phyloP scores from a whole-genome alignment of 2,113 vertebrate genomes.

The Cairina moschata region DNA sequence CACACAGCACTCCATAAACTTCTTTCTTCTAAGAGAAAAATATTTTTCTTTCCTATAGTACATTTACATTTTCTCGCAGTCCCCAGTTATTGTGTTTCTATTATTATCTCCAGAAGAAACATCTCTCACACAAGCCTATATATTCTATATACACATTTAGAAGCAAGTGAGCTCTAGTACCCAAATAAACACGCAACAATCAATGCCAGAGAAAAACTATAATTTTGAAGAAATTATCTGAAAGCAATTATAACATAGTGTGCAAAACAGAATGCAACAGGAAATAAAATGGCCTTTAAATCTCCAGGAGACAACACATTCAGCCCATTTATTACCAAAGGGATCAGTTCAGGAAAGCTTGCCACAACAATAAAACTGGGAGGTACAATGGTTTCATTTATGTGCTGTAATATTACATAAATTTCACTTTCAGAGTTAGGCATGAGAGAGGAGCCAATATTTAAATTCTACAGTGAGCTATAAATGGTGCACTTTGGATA shows the following conservation, averaged over 20 bases:
- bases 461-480: conserved; percentile 62
- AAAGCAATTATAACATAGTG: conserved; percentile 24
- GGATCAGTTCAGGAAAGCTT: conserved; percentile 22
- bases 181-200: background rate
- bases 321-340: conserved; percentile 54
- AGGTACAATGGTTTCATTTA: conserved; percentile 56
- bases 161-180: background rate
- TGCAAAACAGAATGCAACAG: conserved; percentile 45
- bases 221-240: conserved; percentile 40
- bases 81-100: background rate
- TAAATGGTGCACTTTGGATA: conserved; percentile 38
- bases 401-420: conserved; percentile 48
- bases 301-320: conserved; percentile 14
- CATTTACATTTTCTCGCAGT: conserved; percentile 28
- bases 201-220: background rate
- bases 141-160: background rate
- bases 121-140: background rate
- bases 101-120: conserved; percentile 23
- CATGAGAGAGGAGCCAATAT: conserved; percentile 47
- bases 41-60: background rate
- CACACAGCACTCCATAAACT: conserved; percentile 8
- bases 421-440: conserved; percentile 57
- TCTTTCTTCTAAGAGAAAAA: background rate
- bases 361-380: conserved; percentile 55
- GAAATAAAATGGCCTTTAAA: conserved; percentile 65